Base-by-base conservation (phyloP, 2,888 invertebrate species). In the Acleris literana region DNA sequence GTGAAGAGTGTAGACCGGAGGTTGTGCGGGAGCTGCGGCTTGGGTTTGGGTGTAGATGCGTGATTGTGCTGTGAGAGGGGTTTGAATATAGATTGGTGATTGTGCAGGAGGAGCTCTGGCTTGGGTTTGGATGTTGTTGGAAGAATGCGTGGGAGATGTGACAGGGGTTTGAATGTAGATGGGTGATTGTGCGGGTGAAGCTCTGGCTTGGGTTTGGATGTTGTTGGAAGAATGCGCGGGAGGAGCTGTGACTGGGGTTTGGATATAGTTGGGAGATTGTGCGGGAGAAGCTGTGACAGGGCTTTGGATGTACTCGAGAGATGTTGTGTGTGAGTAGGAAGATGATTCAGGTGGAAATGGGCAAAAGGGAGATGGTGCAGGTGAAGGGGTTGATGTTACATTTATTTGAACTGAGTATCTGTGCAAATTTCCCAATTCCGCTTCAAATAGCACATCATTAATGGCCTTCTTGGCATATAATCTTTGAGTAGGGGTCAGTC, bases 361-460 rank as follows among this genome's bases (percentile, higher is more conserved):
- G 63, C 56, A 63, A 63, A 51, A 63, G 63, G 63, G 63, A 63
- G 33, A 63, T 63, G 63, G 63, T 63, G 56, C 57, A 55, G 63
- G 63, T 63, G 63, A 63, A 63, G 63, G 63, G 63, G 63, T 63
- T 63, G 39, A 43, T 43, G 39, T 43, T 43, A 43, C 39, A 61
- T 75, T 75, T 25, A 75, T 73, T 63, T 67, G 56, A 4, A 74
- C 72, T 5, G 73, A 75, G 61, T 70, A 46, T 64, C 68, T 71
- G 22, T 72, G 61, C 48, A 74, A 65, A 64, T 69, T 76, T 9
- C 72, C 73, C 17, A 76, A 63, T 59, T 74, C 71, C 4, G 75
- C 77, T 67, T 77, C 76, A 54, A 74, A 72, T 13, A 76, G 53
- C 7, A 77, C 62, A 59, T 77, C 76, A 48, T 77, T 75, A 7